Base-by-base conservation (phyloP, 2,113 vertebrate species). In the Lasiurus borealis region DNA sequence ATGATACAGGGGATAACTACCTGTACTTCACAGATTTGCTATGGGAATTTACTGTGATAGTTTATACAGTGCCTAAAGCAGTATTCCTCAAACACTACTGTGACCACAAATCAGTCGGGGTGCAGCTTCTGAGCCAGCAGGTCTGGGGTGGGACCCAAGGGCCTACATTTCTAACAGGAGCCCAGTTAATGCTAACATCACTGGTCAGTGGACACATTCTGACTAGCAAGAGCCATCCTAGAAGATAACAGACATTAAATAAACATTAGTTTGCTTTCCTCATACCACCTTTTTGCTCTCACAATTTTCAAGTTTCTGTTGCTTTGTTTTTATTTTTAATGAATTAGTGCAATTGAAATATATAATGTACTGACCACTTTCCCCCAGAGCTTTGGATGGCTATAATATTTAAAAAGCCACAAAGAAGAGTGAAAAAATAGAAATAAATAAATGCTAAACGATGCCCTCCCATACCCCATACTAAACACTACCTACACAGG, bases 361-460 rank as follows among this genome's bases (percentile, higher is more conserved):
- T 3, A n/a, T 82, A 72, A 69, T 29, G 18, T 5, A 83, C 3
- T 84, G 34, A 34, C 75, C 6, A 78, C 23, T 75, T 93, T 69
- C 19, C 59, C 59, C 23, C 13, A 66, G 46, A 76, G 44, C 13
- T 81, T 52, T 91, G 50, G 15, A 31, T 84, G 11, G 12, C 31
- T 83, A 6, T 25, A 15, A 85, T 50, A 69, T 73, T 59, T 4
- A 78, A 59, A 68, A 90, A 68, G 9, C 10, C 13, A 68, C 14
- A 57, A 76, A 46, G 29, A 18, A 84, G 13, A 85, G 34, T 77
- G 31, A 93, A 93, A 90, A 73, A 4, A 36, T 29, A 7, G 69
- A 34, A 62, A 62, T 88, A 77, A 94, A 4, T 6, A 57, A 91
- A 81, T 69, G 40, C 8, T 48, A 96, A 89, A 78, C 34, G 68